These are phyloP conservation scores for Sphaerophoria rueppellii DNA, from an alignment of 2,888 invertebrate genomes.

Conservation along the genomic window DNA sequence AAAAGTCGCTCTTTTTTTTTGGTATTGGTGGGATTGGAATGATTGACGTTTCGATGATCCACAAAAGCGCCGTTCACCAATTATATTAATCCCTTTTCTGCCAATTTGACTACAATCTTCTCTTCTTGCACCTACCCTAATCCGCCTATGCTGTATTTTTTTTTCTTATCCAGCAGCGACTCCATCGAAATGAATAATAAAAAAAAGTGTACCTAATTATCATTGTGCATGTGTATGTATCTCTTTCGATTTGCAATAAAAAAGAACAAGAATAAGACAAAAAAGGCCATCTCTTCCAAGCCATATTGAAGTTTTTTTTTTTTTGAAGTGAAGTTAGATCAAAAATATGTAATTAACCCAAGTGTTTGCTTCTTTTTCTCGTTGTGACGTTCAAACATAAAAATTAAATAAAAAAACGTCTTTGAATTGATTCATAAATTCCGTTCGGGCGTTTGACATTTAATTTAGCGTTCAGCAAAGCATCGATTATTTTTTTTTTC, in stretches of 20 bases:
- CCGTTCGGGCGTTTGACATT: not conserved
- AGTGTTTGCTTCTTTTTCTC: conserved; percentile 4
- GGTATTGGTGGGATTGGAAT: conserved; percentile 14
- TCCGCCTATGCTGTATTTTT: conserved; percentile 40
- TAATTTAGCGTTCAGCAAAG: conserved; percentile 10
- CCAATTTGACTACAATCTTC: conserved; percentile 30
- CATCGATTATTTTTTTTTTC: conserved; percentile 12
- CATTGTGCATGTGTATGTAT: conserved; percentile 69
- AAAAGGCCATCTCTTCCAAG: conserved; percentile 40
- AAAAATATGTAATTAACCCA: not conserved
- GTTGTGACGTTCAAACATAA: not conserved
- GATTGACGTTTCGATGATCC: conserved; percentile 26
- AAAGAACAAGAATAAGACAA: conserved; percentile 53
- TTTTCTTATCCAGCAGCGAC: conserved; percentile 31
- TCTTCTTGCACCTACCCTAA: conserved; percentile 15
- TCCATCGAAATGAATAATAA: conserved; percentile 38
- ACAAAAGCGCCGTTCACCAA: conserved; percentile 55
- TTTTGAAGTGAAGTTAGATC: conserved; percentile 10
- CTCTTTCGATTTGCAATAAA: conserved; percentile 66
- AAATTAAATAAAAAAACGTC: not conserved
- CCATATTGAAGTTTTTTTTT: conserved; percentile 52
- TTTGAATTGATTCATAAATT: conserved; percentile 4
- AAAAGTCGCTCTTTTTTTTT: not conserved
- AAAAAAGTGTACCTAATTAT: conserved; percentile 46
- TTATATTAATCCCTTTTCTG: conserved; percentile 57